Evolutionary conservation across 2,888 invertebrate species (phyloP), one percentile per base, ranked within the genome.

Genomic region (Subacronicta megacephala): DNA sequence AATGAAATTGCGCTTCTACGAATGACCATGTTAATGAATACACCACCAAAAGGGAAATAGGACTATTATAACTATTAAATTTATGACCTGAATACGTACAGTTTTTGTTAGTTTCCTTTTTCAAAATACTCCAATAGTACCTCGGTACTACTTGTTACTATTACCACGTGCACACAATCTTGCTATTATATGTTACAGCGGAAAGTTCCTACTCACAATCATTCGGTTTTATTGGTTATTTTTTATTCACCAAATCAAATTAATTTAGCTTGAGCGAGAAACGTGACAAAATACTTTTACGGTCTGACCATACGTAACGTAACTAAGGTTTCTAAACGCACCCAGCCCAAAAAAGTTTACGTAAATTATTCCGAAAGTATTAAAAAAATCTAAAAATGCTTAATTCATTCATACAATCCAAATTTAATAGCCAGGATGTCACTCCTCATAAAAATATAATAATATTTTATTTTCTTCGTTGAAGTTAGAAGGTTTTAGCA

Each of bases 181-280:
- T 40, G 18, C 10, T 29, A 12, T 20, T 7, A 15, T 10, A 23
- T 29, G 12, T 18, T 9, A 17, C 10, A 23, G 16, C 20, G 17
- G 42, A 42, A 41, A 43, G 12, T 60, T 35, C 55, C 6, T 36
- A 46, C 16, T 49, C 41, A n/a, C n/a, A n/a, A n/a, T n/a, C n/a
- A 35, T 33, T 37, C 6, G 16, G 23, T 40, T 58, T 50, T 62
- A 62, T 45, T 67, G 47, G 51, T 55, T 68, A 36, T 33, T 44
- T 58, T 44, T 16, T 44, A 47, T 0, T 29, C 35, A 36, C 23
- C 45, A 16, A 50, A 45, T 43, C 38, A 38, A 69, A 52, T 37
- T 33, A 61, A 20, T 45, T 9, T 17, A 10, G n/a, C n/a, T 46
- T 42, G 42, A 36, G 18, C 26, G 9, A 0, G 16, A 40, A 16